A percentile compares a stretch with the other conserved stretches of the same genome.
Conservation (phyloP, 2,797 vertebrate genomes). For the Sebastes hopkinsi region DNA sequence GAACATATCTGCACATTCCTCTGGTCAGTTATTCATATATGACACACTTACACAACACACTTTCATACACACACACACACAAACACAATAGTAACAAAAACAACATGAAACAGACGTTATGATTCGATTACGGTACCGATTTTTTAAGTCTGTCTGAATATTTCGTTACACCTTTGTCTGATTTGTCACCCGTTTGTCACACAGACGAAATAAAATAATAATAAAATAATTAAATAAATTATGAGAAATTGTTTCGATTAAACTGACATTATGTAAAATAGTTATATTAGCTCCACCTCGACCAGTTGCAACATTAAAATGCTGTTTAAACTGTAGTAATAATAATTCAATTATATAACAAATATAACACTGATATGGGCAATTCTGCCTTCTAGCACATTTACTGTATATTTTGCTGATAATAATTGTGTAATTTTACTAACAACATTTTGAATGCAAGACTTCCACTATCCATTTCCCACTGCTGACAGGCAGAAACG, state of each 20-base stretch:
- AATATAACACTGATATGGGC: background rate
- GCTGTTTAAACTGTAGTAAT: background rate
- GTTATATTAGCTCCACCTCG: background rate
- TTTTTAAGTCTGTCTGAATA: too few relatives aligned
- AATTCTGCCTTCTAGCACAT: background rate
- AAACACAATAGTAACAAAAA: background rate
- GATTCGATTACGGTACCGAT: rapidly evolving
- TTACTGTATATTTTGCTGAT: background rate
- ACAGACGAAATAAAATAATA: background rate
- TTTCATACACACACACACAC: background rate
- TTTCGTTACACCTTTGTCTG: too few relatives aligned
- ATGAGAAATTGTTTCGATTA: background rate
- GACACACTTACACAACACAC: too few relatives aligned
- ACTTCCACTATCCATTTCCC: background rate
- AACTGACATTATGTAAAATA: background rate
- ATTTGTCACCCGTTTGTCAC: background rate
- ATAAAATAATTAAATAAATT: background rate
- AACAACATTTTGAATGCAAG: background rate
- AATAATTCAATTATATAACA: background rate
- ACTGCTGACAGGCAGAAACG: background rate
- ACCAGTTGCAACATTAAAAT: background rate
- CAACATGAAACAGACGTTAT: too few relatives aligned
- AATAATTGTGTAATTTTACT: background rate
- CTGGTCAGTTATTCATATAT: background rate
- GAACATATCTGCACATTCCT: background rate